Percentiles rank a stretch among this genome's conserved stretches.
Conservation (phyloP, 2,797 vertebrate genomes). For the Natrix natrix region DNA sequence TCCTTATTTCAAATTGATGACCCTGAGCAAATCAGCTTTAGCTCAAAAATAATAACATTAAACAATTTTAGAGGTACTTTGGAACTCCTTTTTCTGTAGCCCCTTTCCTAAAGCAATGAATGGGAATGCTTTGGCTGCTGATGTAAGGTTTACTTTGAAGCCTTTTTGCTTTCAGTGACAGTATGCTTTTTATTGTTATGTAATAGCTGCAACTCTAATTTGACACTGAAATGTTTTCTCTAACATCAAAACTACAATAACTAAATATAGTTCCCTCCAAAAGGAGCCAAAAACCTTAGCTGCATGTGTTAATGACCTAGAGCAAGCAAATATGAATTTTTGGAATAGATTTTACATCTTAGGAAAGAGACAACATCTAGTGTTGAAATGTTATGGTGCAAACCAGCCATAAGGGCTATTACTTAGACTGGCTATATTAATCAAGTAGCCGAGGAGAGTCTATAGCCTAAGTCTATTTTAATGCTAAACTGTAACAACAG, state of each 20-base stretch:
- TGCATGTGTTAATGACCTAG: not conserved
- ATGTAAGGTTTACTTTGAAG: not conserved
- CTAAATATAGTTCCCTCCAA: not conserved
- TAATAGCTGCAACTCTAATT: not conserved
- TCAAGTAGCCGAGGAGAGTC: not conserved
- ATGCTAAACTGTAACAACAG: not conserved
- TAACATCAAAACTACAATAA: not conserved
- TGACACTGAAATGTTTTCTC: not conserved
- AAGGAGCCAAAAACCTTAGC: not conserved
- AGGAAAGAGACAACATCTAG: not conserved
- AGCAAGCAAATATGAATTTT: not conserved
- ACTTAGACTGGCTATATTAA: not conserved
- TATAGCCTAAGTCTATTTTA: not conserved
- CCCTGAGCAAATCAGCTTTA: not conserved
- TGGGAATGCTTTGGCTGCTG: not conserved
- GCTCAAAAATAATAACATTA: not conserved
- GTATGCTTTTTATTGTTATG: not conserved
- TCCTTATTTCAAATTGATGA: not conserved
- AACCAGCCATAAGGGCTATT: not conserved
- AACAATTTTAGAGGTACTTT: not conserved
- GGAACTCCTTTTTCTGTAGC: not conserved
- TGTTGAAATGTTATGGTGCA: not conserved
- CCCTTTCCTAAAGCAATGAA: not conserved
- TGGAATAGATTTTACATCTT: not conserved
- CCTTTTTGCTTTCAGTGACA: not conserved